phyloP scores from a whole-genome alignment of 2,113 vertebrate species.

The Austrofundulus limnaeus region DNA sequence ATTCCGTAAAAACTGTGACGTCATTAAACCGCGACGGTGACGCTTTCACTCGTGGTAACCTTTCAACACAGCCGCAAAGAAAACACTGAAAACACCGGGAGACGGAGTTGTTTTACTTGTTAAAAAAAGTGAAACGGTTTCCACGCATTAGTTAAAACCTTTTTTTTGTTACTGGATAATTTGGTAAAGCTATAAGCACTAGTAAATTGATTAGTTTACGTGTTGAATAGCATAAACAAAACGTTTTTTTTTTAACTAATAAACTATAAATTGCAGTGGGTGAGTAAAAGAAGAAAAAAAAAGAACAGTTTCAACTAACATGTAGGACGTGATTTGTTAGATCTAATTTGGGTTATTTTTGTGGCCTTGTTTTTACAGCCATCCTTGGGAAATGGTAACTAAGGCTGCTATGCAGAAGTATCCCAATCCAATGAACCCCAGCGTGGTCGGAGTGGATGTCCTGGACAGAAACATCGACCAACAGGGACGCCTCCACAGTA shows the following conservation, averaged over 20 bases:
- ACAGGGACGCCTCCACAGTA: constrained; percentile 89
- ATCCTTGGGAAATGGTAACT: constrained; percentile 96
- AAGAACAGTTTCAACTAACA: too few relatives aligned
- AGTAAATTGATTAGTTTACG: neutral
- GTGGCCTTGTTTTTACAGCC: constrained; percentile 72
- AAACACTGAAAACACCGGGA: too few relatives aligned
- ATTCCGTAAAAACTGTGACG: neutral
- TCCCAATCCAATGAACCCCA: constrained; percentile 97
- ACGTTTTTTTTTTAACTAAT: too few relatives aligned
- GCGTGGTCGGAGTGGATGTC: constrained; percentile 94
- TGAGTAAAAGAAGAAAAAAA: too few relatives aligned
- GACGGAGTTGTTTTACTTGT: too few relatives aligned
- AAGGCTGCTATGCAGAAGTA: constrained; percentile 98
- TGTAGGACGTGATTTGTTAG: too few relatives aligned
- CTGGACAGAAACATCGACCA: constrained; percentile 85
- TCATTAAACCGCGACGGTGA: neutral
- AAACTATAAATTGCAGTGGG: too few relatives aligned
- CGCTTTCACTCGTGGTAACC: neutral
- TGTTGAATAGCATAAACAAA: too few relatives aligned
- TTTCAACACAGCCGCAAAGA: neutral
- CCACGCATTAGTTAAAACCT: too few relatives aligned
- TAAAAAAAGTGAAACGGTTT: too few relatives aligned
- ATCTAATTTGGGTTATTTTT: too few relatives aligned
- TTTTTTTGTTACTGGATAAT: too few relatives aligned
- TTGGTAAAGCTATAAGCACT: neutral